Evolutionary conservation across 2,113 vertebrate genomes (phyloP).

Genomic region (Thomomys bottae): DNA sequence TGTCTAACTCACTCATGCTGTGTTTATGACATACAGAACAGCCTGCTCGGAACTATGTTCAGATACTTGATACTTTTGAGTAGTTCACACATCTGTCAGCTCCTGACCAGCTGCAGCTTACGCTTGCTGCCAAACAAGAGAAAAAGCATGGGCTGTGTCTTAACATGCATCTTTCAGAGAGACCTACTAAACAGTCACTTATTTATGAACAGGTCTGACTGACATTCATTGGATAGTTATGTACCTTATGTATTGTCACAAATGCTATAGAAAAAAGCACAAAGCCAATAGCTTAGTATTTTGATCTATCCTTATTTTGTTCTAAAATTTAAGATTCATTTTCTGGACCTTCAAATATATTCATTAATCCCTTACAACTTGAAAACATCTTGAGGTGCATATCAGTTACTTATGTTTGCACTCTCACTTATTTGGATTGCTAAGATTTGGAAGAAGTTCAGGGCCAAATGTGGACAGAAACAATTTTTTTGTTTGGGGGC

Average conservation of each 20-base stretch:
- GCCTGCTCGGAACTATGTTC: neutral
- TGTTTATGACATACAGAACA: neutral
- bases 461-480: neutral
- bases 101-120: conserved; percentile 10
- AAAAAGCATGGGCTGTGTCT: conserved; percentile 24
- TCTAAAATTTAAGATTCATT: neutral
- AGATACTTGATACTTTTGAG: neutral
- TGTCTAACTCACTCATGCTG: neutral
- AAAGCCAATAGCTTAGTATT: neutral
- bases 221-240: neutral
- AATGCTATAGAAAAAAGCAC: neutral
- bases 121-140: neutral
- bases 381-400: neutral
- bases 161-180: neutral
- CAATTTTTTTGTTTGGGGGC: neutral
- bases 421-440: too few relatives aligned
- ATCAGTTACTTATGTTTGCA: too few relatives aligned
- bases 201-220: neutral
- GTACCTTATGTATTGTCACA: neutral
- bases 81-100: neutral
- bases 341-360: neutral
- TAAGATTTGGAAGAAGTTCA: too few relatives aligned
- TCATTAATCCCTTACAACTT: neutral
- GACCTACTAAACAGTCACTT: neutral
- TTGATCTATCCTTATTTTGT: neutral